Percentiles rank a stretch among this genome's conserved stretches.
phyloP scores from a whole-genome alignment of 2,797 vertebrate genomes.

The Lithobates sylvaticus region DNA sequence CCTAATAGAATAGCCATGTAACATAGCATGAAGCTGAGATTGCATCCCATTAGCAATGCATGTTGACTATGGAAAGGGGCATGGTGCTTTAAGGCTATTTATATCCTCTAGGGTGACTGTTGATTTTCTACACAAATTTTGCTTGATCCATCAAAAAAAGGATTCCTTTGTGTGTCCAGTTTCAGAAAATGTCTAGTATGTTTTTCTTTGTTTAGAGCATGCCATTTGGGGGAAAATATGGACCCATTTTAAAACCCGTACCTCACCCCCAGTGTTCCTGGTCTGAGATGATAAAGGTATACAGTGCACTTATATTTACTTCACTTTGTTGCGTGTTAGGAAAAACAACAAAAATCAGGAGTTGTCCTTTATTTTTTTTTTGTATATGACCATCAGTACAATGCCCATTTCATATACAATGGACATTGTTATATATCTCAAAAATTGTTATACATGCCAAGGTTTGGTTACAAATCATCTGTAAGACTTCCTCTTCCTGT shows the following conservation, averaged over 20 bases:
- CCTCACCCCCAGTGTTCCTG: conserved; percentile 63
- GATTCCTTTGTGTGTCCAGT: conserved; percentile 61
- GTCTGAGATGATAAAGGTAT: conserved; percentile 64
- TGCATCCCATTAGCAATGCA: conserved; percentile 39
- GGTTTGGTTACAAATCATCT: not conserved
- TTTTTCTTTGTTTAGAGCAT: conserved; percentile 63
- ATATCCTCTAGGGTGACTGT: conserved; percentile 26
- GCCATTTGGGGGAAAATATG: conserved; percentile 63
- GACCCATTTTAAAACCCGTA: conserved; percentile 63
- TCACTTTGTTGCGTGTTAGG: conserved; percentile 60
- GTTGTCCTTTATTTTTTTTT: conserved; percentile 19
- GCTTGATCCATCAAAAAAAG: conserved; percentile 52
- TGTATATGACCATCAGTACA: conserved; percentile 27
- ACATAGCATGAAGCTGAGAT: conserved; percentile 29
- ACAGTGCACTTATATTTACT: conserved; percentile 61
- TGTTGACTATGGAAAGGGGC: conserved; percentile 37
- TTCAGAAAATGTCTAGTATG: conserved; percentile 64
- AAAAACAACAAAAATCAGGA: conserved; percentile 44
- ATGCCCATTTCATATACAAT: conserved; percentile 16
- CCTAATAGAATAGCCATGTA: not conserved
- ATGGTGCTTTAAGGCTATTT: conserved; percentile 57
- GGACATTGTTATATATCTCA: conserved; percentile 19
- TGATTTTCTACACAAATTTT: conserved; percentile 48
- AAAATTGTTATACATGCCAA: not conserved
- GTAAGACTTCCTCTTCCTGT: not conserved